phyloP scores from a whole-genome alignment of 2,888 invertebrate genomes.

The Trissonchulus latispiculum region DNA sequence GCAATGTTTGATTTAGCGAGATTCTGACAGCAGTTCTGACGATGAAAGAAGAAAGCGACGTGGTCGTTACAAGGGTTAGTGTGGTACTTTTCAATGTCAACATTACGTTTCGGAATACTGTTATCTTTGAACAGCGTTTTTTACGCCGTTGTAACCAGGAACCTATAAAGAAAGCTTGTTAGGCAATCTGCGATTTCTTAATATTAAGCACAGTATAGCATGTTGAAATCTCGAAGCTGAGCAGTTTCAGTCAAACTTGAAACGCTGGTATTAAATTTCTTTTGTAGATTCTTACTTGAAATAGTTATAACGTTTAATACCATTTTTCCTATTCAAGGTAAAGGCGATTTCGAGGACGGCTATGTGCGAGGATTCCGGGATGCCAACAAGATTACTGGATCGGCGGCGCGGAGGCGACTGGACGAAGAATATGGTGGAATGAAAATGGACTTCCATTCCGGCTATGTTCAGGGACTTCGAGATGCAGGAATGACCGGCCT shows the following conservation, averaged over 20 bases:
- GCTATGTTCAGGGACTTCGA: constrained; percentile 38
- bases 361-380: constrained; percentile 43
- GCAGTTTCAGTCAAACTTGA: too few species aligned
- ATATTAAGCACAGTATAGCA: too few species aligned
- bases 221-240: too few species aligned
- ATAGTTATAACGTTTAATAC: too few species aligned
- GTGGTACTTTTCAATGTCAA: too few species aligned
- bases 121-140: too few species aligned
- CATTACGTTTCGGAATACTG: too few species aligned
- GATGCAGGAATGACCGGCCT: constrained; percentile 42
- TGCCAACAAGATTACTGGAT: constrained; percentile 34
- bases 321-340: constrained; percentile 1
- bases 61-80: not conserved
- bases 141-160: too few species aligned
- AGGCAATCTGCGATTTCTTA: too few species aligned
- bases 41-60: constrained; percentile 1
- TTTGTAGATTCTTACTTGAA: too few species aligned
- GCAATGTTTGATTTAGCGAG: constrained; percentile 17
- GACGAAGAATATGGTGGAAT: constrained; percentile 37
- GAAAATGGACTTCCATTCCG: constrained; percentile 38
- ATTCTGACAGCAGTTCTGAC: constrained; percentile 17
- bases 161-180: too few species aligned
- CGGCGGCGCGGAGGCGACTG: constrained; percentile 32
- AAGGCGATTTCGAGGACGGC: constrained; percentile 42
- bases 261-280: too few species aligned